Conservation (phyloP, 2,113 vertebrate genomes). For the Manacus vitellinus region DNA sequence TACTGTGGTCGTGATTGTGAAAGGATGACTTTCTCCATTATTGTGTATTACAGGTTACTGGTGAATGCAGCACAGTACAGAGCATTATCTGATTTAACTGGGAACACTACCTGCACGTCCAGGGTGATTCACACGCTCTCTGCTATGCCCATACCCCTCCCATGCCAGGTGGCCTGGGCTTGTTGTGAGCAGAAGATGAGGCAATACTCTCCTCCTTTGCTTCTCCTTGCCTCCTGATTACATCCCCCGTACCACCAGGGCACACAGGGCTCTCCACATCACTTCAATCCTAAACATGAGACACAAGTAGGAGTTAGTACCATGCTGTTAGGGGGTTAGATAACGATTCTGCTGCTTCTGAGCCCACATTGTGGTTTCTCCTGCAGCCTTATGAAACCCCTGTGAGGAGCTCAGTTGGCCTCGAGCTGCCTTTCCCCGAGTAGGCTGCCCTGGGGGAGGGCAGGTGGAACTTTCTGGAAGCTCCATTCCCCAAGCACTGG, state of each 20-base stretch:
- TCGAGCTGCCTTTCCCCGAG: background rate
- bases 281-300: conserved; percentile 10
- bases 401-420: background rate
- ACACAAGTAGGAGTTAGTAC: conserved; percentile 34
- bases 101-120: background rate
- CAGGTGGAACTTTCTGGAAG: background rate
- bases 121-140: conserved; percentile 6
- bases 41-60: background rate
- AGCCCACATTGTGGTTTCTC: conserved; percentile 15
- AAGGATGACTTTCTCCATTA: background rate
- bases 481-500: accelerated
- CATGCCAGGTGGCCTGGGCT: background rate
- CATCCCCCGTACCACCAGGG: background rate
- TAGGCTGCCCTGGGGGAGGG: background rate
- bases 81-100: background rate
- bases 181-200: background rate
- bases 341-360: background rate
- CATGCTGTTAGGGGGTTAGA: conserved; percentile 20
- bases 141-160: background rate
- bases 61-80: background rate
- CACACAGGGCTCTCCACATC: background rate
- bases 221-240: background rate
- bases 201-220: background rate
- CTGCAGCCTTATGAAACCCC: background rate
- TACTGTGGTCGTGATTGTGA: background rate